Base-by-base conservation (phyloP, 2,113 vertebrate species). In the Anguilla rostrata region DNA sequence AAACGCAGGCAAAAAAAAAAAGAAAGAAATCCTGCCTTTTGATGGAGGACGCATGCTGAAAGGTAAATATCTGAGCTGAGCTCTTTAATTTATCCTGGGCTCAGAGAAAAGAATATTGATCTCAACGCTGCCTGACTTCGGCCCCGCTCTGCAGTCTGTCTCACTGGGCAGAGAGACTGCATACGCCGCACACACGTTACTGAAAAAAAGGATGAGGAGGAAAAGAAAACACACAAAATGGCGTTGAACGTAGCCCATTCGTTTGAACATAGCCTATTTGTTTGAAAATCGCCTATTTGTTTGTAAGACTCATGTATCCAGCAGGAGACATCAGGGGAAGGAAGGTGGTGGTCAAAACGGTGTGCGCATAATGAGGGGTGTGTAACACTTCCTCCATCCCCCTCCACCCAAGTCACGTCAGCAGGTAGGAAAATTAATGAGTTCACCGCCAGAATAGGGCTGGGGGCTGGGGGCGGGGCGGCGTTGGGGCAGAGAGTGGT, bases 41-140 rank as follows among this genome's bases (percentile, higher is more conserved):
- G 95, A 96, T 96, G 94, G 95, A 96, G 94, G 95, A 95, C 96
- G 95, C 94, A 95, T 92, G 96, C 96, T 97, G 96, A 97, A 97
- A 97, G 97, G 95, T 96, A 96, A 96, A 97, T 97, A 97, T 98
- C 96, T 97, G 97, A 98, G 97, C 97, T 98, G 97, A 97, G 96
- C 97, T 98, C 97, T 98, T 97, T 98, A 98, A 98, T 98, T 98
- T 97, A 96, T 96, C 95, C 94, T 91, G 89, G 94, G 95, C 95
- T 96, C 94, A 92, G 94, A 95, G 96, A 96, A 96, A 97, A 96
- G 96, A 97, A 96, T 98, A 99, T 98, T 97, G 98, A 99, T 99
- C 97, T 95, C 94, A 94, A 95, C 94, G 96, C 95, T 96, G 97
- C 96, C 97, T 97, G 97, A 99, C 97, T 96, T 97, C 96, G 96